A percentile compares a stretch with the other conserved stretches of the same genome.
Conservation (phyloP, 2,888 invertebrate genomes). For the Agonopterix subpropinquella region DNA sequence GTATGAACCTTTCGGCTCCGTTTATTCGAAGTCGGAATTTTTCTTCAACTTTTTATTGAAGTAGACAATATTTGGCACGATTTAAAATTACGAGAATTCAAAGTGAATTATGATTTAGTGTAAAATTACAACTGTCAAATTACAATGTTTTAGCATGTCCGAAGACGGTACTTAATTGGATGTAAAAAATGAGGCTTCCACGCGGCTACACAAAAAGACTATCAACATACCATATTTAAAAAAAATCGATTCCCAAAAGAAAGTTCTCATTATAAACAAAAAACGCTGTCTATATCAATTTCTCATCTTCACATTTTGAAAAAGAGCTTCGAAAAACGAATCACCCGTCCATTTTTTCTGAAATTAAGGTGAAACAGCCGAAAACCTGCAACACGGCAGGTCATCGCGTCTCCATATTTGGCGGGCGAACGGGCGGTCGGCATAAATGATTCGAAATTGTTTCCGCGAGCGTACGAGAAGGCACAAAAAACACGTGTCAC, state of each 20-base stretch:
- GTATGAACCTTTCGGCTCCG: constrained; percentile 30
- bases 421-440: constrained; percentile 56
- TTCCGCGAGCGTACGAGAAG: constrained; percentile 56
- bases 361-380: constrained; percentile 60
- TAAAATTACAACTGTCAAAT: too few species aligned
- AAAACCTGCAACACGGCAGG: constrained; percentile 36
- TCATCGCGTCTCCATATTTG: constrained; percentile 42
- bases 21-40: constrained; percentile 18
- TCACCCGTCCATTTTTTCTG: constrained; percentile 33
- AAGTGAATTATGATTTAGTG: too few species aligned
- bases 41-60: constrained; percentile 37
- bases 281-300: constrained; percentile 50
- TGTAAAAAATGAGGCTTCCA: too few species aligned
- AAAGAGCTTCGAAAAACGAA: constrained; percentile 34
- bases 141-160: too few species aligned
- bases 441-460: constrained; percentile 72
- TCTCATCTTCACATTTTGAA: constrained; percentile 33
- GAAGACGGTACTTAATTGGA: too few species aligned
- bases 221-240: background rate
- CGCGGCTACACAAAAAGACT: background rate
- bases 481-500: constrained; percentile 71
- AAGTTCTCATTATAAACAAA: constrained; percentile 16
- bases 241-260: constrained; percentile 4
- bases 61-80: too few species aligned
- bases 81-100: too few species aligned